Evolutionary conservation across 2,113 vertebrate genomes (phyloP).

Genomic region (Entomyzon cyanotis): DNA sequence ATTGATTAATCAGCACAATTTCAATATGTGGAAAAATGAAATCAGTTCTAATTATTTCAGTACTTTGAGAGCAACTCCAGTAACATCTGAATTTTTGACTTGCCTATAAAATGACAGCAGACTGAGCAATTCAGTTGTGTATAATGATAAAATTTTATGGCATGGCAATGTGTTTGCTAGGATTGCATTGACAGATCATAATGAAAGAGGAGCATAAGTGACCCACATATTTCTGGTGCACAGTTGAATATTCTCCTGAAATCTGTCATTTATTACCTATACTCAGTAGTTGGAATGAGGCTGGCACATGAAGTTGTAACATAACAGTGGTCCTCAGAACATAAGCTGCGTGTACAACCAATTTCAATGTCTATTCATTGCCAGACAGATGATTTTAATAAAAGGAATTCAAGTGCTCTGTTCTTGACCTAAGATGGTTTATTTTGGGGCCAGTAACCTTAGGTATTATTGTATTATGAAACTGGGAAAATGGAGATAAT

Average conservation of each 20-base stretch:
- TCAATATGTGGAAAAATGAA: not conserved
- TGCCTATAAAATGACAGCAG: not conserved
- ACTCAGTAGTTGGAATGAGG: not conserved
- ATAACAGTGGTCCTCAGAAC: not conserved
- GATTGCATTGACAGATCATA: not conserved
- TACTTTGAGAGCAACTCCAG: not conserved
- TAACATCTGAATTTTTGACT: not conserved
- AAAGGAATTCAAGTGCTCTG: not conserved
- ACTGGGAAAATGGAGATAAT: not conserved
- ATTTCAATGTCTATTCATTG: not conserved
- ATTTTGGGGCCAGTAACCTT: not conserved
- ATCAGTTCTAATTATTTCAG: not conserved
- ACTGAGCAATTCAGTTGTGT: not conserved
- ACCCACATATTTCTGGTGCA: not conserved
- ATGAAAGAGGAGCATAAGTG: not conserved
- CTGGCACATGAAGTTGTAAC: not conserved
- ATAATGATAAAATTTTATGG: rapidly evolving
- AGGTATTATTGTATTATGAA: not conserved
- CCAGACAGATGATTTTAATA: not conserved
- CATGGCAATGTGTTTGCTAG: not conserved
- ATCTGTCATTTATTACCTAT: not conserved
- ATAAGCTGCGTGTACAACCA: not conserved
- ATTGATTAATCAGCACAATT: not conserved
- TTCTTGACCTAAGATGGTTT: not conserved
- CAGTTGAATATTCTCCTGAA: not conserved